These are phyloP conservation scores for human (Homo sapiens) DNA, from an alignment of 2,113 vertebrate species.

Conservation along the genomic window DNA sequence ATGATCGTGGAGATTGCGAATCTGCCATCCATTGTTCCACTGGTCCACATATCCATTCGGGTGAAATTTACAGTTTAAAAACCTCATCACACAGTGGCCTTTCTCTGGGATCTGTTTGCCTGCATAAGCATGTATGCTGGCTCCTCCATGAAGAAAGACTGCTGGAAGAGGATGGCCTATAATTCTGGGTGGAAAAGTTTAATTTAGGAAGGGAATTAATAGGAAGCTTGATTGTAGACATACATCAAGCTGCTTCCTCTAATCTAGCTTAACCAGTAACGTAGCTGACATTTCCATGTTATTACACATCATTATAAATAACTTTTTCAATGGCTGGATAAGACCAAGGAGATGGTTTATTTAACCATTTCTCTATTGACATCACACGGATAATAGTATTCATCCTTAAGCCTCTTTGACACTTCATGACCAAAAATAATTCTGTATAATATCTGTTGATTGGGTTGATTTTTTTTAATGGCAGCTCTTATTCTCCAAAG, in stretches of 20 bases:
- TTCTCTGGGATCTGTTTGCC: not conserved
- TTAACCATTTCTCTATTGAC: not conserved
- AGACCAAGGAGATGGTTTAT: not conserved
- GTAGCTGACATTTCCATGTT: not conserved
- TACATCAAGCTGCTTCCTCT: not conserved
- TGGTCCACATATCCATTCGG: not conserved
- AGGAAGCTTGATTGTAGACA: not conserved
- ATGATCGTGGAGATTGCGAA: not conserved
- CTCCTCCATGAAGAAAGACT: not conserved
- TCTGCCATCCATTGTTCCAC: not conserved
- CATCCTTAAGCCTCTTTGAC: not conserved
- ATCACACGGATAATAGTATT: not conserved
- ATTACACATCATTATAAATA: constrained; percentile 7
- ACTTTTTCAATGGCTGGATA: not conserved
- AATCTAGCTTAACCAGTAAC: not conserved
- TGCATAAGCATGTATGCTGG: not conserved
- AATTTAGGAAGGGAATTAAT: constrained; percentile 17
- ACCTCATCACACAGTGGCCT: not conserved
- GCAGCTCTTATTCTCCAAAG: not conserved
- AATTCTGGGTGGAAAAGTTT: constrained; percentile 2
- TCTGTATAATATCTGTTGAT: not conserved
- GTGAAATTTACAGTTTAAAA: not conserved
- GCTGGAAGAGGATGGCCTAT: not conserved
- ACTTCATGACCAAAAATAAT: not conserved
- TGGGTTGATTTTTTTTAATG: not conserved